phyloP scores from a whole-genome alignment of 2,888 invertebrate species.

The Tinea semifulvella region DNA sequence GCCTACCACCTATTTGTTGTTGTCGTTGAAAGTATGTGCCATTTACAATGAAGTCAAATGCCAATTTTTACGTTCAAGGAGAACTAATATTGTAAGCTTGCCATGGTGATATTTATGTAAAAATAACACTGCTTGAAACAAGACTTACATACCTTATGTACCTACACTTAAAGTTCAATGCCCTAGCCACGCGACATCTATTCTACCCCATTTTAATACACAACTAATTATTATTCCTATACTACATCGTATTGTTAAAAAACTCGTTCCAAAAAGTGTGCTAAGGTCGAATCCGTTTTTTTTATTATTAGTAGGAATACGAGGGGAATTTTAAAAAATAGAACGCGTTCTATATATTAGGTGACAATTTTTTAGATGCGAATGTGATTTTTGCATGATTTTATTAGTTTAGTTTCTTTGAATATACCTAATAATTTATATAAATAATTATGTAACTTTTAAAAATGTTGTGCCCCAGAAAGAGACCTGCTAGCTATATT shows the following conservation, averaged over 20 bases:
- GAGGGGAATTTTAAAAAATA: slow-evolving; percentile 23
- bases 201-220: slow-evolving; percentile 1
- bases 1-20: too few species aligned
- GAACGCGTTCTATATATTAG: slow-evolving; percentile 27
- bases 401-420: not conserved
- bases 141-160: not conserved
- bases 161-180: slow-evolving; percentile 36
- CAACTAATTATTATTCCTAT: slow-evolving; percentile 4
- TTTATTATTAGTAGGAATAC: slow-evolving; percentile 22
- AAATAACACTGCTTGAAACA: not conserved
- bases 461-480: too few species aligned
- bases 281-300: slow-evolving; percentile 52
- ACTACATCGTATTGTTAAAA: not conserved
- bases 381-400: not conserved
- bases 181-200: slow-evolving; percentile 43
- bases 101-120: too few species aligned
- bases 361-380: slow-evolving; percentile 26
- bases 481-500: too few species aligned
- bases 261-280: slow-evolving; percentile 31
- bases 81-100: too few species aligned
- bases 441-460: too few species aligned
- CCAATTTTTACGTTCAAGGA: too few species aligned
- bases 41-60: too few species aligned
- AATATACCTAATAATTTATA: too few species aligned
- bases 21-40: too few species aligned